Evolutionary conservation across 92 coral and sea anemone species (phyloP).

Genomic region (Montipora capitata): DNA sequence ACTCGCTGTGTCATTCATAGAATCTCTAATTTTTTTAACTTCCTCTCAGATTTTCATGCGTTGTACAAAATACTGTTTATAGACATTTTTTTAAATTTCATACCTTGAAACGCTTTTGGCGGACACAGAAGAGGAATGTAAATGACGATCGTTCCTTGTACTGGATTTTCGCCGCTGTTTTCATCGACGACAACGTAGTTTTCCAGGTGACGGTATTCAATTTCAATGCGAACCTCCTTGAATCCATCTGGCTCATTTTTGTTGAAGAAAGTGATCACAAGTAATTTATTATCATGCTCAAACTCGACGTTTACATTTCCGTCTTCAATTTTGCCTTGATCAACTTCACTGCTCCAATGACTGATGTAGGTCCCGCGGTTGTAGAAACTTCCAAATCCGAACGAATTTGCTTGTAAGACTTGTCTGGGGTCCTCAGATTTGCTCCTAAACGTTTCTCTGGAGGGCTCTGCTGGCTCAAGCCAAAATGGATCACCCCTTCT

Average conservation of each 20-base stretch:
- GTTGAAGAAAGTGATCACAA: conserved; percentile 67
- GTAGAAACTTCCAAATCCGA: conserved; percentile 81
- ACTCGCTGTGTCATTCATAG: too few species aligned
- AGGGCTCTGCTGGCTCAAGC: conserved; percentile 78
- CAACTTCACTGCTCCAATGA: conserved; percentile 67
- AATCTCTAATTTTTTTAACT: too few species aligned
- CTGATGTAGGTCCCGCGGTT: conserved; percentile 77
- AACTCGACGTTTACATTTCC: conserved; percentile 73
- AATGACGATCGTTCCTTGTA: conserved; percentile 26
- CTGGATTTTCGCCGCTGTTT: conserved; percentile 69
- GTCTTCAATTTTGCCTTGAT: conserved; percentile 11
- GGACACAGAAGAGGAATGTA: conserved; percentile 84
- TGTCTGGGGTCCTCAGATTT: conserved; percentile 60
- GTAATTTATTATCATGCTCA: conserved; percentile 82
- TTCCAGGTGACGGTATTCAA: conserved; percentile 91
- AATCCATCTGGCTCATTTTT: not conserved
- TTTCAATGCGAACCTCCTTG: conserved; percentile 76
- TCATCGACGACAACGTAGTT: conserved; percentile 82
- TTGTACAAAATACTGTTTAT: too few species aligned
- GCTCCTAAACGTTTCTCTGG: conserved; percentile 51
- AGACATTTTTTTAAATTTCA: not conserved
- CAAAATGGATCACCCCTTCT: conserved; percentile 72
- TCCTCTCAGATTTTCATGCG: too few species aligned
- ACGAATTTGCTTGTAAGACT: conserved; percentile 49
- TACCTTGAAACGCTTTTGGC: conserved; percentile 82